These are phyloP conservation scores for Embidobia sp. DNA, from an alignment of 2,888 invertebrate genomes.

Conservation along the genomic window DNA sequence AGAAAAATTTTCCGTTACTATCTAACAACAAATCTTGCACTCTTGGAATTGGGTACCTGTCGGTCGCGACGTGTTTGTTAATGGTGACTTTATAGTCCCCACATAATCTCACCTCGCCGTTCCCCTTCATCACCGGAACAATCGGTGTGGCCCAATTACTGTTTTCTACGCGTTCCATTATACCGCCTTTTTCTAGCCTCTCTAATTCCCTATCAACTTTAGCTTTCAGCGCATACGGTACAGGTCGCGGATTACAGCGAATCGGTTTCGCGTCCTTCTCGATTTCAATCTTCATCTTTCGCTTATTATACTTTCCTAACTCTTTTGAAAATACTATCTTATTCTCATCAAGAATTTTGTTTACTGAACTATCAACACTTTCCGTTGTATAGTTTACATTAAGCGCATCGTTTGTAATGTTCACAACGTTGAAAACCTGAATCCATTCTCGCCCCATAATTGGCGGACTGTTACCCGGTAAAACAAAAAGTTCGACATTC, in stretches of 20 bases:
- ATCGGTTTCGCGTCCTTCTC: conserved; percentile 54
- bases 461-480: conserved; percentile 47
- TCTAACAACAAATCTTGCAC: conserved; percentile 61
- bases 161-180: conserved; percentile 63
- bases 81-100: conserved; percentile 74
- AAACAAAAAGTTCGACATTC: conserved; percentile 28
- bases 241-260: conserved; percentile 62
- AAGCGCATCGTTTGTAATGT: not conserved
- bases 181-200: conserved; percentile 55
- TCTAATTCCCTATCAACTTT: conserved; percentile 68
- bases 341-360: not conserved
- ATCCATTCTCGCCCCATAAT: conserved; percentile 44
- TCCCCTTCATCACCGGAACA: conserved; percentile 74
- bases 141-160: conserved; percentile 74
- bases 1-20: conserved; percentile 61
- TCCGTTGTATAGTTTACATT: not conserved
- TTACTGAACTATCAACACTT: not conserved
- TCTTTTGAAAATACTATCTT: not conserved
- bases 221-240: conserved; percentile 68
- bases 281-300: conserved; percentile 40
- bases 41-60: conserved; percentile 65
- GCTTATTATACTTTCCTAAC: conserved; percentile 45
- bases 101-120: conserved; percentile 73
- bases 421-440: not conserved
- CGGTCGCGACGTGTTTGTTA: conserved; percentile 69